Evolutionary conservation across 2,113 vertebrate genomes (phyloP).

Genomic region (Hystrix brachyura): DNA sequence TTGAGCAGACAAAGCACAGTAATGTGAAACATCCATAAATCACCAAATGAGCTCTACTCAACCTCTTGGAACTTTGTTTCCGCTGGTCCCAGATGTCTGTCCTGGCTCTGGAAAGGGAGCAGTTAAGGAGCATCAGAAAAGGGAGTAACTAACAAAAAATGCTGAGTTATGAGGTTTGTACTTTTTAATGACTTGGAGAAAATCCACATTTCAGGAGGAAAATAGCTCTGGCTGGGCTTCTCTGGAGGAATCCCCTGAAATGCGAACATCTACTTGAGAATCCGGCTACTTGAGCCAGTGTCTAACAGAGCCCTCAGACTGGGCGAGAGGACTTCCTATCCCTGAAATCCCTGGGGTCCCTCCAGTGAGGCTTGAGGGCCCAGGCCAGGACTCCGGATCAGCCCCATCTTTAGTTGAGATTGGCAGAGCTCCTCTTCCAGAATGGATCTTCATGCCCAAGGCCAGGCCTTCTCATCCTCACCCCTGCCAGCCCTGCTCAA

Average conservation of each 20-base stretch:
- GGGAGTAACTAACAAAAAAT: not conserved
- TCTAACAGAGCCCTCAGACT: not conserved
- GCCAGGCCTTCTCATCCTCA: not conserved
- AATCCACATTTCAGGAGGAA: not conserved
- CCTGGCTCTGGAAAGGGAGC: slow-evolving; percentile 10
- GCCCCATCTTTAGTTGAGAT: not conserved
- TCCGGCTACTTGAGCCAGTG: not conserved
- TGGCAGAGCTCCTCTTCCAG: not conserved
- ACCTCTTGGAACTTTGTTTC: slow-evolving; percentile 17
- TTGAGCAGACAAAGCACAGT: slow-evolving; percentile 29
- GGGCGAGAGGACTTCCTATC: not conserved
- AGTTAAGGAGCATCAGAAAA: not conserved
- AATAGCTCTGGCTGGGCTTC: not conserved
- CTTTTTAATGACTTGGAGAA: slow-evolving; percentile 41
- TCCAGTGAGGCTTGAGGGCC: not conserved
- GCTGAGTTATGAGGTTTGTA: not conserved
- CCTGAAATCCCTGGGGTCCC: slow-evolving; percentile 8
- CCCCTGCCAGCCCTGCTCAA: not conserved
- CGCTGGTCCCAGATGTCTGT: slow-evolving; percentile 57
- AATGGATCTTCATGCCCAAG: not conserved
- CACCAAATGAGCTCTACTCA: not conserved
- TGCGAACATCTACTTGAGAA: not conserved
- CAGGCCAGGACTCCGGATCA: not conserved
- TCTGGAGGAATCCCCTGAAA: not conserved
- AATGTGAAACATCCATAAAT: slow-evolving; percentile 58